Conservation (phyloP, 1,140 invertebrate species). For the Halictus rubicundus region DNA sequence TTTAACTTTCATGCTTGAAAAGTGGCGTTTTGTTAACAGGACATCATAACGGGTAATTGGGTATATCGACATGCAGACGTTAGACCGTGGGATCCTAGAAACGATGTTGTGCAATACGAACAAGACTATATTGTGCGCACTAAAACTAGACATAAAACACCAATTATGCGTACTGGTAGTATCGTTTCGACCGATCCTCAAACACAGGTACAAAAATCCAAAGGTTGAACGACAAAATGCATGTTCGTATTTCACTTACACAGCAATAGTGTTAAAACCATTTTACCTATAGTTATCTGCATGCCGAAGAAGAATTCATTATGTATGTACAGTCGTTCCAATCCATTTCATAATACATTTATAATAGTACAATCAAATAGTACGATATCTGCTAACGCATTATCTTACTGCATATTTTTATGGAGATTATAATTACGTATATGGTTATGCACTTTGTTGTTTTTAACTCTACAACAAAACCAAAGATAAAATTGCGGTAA, state of each 20-base stretch:
- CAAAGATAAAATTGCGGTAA: background rate
- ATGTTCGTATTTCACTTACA: conserved; percentile 35
- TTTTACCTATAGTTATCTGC: background rate
- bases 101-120: conserved; percentile 92
- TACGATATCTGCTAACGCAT: background rate
- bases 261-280: conserved; percentile 16
- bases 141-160: conserved; percentile 87
- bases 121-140: conserved; percentile 86
- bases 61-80: conserved; percentile 88
- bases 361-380: background rate
- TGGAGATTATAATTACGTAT: background rate
- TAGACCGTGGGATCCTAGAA: conserved; percentile 90
- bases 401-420: conserved; percentile 6
- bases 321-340: background rate
- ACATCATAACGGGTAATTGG: conserved; percentile 86
- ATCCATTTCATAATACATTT: background rate
- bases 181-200: conserved; percentile 83
- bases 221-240: conserved; percentile 30
- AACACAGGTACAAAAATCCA: conserved; percentile 72
- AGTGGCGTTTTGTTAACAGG: conserved; percentile 69
- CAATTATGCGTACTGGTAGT: conserved; percentile 84
- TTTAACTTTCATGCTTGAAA: background rate
- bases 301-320: background rate
- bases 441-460: background rate
- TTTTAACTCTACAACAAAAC: background rate